Evolutionary conservation across 92 coral and sea anemone genomes (phyloP).

Genomic region (Epizoanthus rinbou): DNA sequence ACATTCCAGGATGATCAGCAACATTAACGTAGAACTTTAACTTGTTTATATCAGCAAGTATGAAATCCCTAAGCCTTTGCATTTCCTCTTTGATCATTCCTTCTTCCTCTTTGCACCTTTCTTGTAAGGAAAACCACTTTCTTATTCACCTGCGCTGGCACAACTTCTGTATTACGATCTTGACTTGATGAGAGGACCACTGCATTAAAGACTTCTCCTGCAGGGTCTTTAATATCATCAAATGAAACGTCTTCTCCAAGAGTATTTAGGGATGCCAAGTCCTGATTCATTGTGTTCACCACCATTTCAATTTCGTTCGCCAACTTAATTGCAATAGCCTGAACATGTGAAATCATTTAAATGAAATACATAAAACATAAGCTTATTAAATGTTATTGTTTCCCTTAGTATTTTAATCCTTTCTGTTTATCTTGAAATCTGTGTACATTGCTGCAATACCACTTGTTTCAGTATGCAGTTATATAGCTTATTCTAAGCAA

Average conservation of each 20-base stretch:
- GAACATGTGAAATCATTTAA: slow-evolving; percentile 12
- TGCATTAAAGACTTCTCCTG: neutral
- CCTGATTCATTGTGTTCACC: neutral
- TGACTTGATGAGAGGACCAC: neutral
- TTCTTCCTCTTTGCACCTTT: neutral
- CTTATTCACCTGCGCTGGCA: neutral
- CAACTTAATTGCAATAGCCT: slow-evolving; percentile 31
- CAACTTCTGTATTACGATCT: neutral
- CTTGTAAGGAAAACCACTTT: neutral
- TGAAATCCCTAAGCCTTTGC: neutral
- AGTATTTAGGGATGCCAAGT: neutral
- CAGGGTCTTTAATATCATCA: neutral
- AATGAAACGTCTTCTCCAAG: neutral
- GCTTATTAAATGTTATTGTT: neutral
- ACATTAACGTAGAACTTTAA: no score
- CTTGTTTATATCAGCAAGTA: no score
- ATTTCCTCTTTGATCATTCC: neutral
- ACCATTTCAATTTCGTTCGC: slow-evolving; percentile 1
- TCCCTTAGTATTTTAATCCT: no score
- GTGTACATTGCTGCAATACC: no score
- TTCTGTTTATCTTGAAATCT: no score
- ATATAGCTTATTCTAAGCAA: no score
- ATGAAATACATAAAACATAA: neutral
- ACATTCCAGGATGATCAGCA: no score
- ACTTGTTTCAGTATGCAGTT: no score